Percentiles rank a stretch among this genome's conserved stretches.
These are phyloP conservation scores for Trogon melanurus DNA, from an alignment of 2,113 vertebrate species.

Conservation along the genomic window DNA sequence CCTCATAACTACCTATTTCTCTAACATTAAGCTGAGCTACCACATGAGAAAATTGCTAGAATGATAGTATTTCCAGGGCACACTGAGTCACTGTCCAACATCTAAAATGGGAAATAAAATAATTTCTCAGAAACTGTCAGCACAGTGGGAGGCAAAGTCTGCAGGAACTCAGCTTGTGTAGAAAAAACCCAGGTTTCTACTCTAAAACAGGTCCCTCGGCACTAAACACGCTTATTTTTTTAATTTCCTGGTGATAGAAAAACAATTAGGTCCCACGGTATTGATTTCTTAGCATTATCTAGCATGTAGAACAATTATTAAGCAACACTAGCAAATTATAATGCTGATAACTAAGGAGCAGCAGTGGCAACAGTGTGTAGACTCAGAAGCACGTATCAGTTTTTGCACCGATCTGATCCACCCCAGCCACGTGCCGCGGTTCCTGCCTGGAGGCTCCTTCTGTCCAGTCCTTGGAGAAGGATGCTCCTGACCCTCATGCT, in stretches of 20 bases:
- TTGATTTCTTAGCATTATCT: not conserved
- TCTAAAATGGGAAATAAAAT: slow-evolving; percentile 78
- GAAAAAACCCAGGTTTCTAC: slow-evolving; percentile 17
- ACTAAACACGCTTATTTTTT: not conserved
- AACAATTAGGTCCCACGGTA: not conserved
- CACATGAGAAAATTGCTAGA: slow-evolving; percentile 74
- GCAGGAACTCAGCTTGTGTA: not conserved
- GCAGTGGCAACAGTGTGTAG: not conserved
- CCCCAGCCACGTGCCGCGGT: not conserved
- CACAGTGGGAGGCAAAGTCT: slow-evolving; percentile 19
- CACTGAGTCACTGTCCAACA: slow-evolving; percentile 74
- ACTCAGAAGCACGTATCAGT: not conserved
- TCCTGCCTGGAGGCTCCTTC: not conserved
- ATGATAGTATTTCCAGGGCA: slow-evolving; percentile 77
- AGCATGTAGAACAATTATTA: slow-evolving; percentile 11
- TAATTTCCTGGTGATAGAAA: not conserved
- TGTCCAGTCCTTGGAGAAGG: not conserved
- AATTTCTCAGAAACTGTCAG: slow-evolving; percentile 65
- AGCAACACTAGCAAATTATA: not conserved
- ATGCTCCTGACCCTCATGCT: not conserved
- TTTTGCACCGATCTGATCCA: not conserved
- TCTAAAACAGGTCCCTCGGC: not conserved
- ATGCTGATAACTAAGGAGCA: not conserved
- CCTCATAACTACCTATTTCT: slow-evolving; percentile 73
- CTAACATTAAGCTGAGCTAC: slow-evolving; percentile 66